Evolutionary conservation across 2,888 invertebrate genomes (phyloP).

Genomic region (Thyatira batis): DNA sequence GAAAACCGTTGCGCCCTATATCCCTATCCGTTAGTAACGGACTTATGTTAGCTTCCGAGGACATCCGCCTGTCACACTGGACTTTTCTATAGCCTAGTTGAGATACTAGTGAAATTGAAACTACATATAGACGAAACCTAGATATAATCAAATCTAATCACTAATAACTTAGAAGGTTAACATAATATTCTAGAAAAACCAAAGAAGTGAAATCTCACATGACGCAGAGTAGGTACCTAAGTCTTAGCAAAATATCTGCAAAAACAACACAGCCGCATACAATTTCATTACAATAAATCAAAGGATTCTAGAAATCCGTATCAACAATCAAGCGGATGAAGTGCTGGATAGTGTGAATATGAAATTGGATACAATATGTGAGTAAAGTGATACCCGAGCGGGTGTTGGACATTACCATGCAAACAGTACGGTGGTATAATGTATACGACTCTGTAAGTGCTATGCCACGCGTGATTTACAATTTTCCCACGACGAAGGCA

Average conservation of each 20-base stretch:
- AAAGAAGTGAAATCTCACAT: too few species aligned
- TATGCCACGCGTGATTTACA: constrained; percentile 46
- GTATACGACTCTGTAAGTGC: constrained; percentile 22
- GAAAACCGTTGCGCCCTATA: constrained; percentile 54
- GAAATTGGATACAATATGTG: background rate
- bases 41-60: constrained; percentile 37
- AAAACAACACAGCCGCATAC: background rate
- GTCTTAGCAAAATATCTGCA: too few species aligned
- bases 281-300: constrained; percentile 1
- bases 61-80: constrained; percentile 44
- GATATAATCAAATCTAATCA: too few species aligned
- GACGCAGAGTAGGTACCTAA: too few species aligned
- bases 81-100: background rate
- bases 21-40: constrained; percentile 56
- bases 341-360: background rate
- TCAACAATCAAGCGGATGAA: background rate
- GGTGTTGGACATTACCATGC: constrained; percentile 29
- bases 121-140: too few species aligned
- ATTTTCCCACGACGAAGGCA: constrained; percentile 44
- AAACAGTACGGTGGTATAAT: constrained; percentile 10
- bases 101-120: too few species aligned
- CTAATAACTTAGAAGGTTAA: too few species aligned
- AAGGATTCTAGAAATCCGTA: background rate
- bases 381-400: constrained; percentile 10
- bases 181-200: too few species aligned